Evolutionary conservation across 2,888 invertebrate genomes (phyloP).

Genomic region (Caenorhabditis auriculariae): DNA sequence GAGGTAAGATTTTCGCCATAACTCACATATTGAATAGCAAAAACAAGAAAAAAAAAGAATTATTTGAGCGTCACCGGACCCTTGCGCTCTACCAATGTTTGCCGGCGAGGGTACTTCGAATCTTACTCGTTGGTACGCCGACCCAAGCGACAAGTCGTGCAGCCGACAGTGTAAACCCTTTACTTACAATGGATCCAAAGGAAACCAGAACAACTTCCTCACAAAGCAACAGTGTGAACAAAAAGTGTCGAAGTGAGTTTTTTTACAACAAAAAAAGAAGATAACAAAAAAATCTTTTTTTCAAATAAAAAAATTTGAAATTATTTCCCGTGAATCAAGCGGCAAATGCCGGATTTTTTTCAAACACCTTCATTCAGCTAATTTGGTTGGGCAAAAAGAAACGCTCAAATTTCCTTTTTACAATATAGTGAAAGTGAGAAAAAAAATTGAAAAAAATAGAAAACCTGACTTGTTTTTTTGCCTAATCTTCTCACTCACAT

Average conservation of each 20-base stretch:
- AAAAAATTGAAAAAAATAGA: no score
- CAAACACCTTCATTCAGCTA: neutral
- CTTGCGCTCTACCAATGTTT: constrained; percentile 53
- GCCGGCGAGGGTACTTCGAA: constrained; percentile 54
- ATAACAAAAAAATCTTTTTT: neutral
- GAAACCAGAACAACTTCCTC: constrained; percentile 62
- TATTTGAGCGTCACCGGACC: constrained; percentile 42
- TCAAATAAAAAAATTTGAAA: no score
- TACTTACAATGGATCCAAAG: constrained; percentile 55
- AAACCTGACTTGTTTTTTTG: no score
- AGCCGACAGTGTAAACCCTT: constrained; percentile 56
- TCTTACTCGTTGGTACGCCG: constrained; percentile 59
- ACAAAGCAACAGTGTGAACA: constrained; percentile 57
- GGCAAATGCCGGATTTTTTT: constrained; percentile 8
- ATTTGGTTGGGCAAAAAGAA: no score
- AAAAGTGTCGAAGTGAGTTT: no score
- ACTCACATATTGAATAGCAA: neutral
- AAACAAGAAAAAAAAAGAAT: neutral
- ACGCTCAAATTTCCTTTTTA: no score
- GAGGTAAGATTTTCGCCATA: constrained; percentile 15
- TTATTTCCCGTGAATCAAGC: no score
- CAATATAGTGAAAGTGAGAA: no score
- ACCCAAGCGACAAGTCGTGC: constrained; percentile 55
- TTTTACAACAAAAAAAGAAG: constrained; percentile 36
- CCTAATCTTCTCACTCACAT: no score